Base-by-base conservation (phyloP, 2,113 vertebrate genomes). In the Sorex fumeus region DNA sequence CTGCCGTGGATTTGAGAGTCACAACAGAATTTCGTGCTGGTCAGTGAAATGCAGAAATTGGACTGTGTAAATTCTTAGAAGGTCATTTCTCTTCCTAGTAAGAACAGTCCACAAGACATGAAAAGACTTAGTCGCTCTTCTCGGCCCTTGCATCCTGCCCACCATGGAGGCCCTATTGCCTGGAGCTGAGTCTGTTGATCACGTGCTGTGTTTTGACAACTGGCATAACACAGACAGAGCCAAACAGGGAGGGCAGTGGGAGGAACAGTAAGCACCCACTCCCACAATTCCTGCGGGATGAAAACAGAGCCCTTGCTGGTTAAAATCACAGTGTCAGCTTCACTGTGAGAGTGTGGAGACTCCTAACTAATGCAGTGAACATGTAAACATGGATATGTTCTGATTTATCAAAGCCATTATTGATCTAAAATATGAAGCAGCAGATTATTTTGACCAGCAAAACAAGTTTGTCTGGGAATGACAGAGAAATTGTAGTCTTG, bases 51-150 rank as follows among this genome's bases (percentile, higher is more conserved):
- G 64, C 69, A 87, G 47, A 87, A 84, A 79, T 66, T 91, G 45
- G n/a, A 36, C 43, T n/a, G 62, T 67, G 36, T 90, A 71, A 83
- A 70, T 76, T 90, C 79, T 86, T 86, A 53, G 60, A 62, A 82
- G 80, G 92, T 89, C 69, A 64, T 84, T 95, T 95, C 93, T 93
- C 87, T 90, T 86, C 36, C 71, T 86, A 94, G 88, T 93, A 74
- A 96, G 90, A 95, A 66, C 86, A 76, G 72, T 81, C 84, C 67
- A 70, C n/a, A 66, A 27, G 72, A 95, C 92, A 95, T 95, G 86
- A 95, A 96, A 97, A 85, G 89, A 30, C 53, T 88, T 64, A 70
- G 47, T 36, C 9, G 71, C 27, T 8, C 76, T 84, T 75, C 80
- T 40, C 40, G 86, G 30, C 50, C 53, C 34, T 80, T 34, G 69